phyloP scores from a whole-genome alignment of 2,888 invertebrate species.

The Cephus sareptanus region DNA sequence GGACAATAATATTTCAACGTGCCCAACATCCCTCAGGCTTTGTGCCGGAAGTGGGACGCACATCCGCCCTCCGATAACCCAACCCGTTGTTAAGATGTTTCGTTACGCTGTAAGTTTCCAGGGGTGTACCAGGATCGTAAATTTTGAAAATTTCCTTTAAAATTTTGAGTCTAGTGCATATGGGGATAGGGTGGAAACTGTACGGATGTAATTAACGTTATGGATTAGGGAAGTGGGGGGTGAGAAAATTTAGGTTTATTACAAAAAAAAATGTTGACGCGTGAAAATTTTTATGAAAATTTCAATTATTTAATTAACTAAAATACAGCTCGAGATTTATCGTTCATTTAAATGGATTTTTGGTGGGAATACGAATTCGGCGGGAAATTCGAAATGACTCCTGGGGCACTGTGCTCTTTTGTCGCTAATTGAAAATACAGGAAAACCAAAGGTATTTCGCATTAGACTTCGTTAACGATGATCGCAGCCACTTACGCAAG shows the following conservation, averaged over 20 bases:
- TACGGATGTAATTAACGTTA: too few relatives aligned
- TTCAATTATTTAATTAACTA: too few relatives aligned
- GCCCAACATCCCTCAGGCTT: slow-evolving; percentile 24
- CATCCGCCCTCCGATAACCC: slow-evolving; percentile 47
- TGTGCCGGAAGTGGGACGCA: slow-evolving; percentile 43
- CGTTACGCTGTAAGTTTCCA: slow-evolving; percentile 34
- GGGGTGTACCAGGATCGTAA: slow-evolving; percentile 32
- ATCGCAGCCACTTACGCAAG: slow-evolving; percentile 50
- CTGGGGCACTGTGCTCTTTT: too few relatives aligned
- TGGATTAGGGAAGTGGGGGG: too few relatives aligned
- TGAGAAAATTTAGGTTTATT: too few relatives aligned
- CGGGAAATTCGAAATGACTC: too few relatives aligned
- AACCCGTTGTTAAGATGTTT: slow-evolving; percentile 50
- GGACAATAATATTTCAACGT: slow-evolving; percentile 34
- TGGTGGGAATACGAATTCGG: too few relatives aligned
- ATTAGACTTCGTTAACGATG: slow-evolving; percentile 51
- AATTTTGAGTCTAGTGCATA: slow-evolving; percentile 13
- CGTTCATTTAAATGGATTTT: too few relatives aligned
- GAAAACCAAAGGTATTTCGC: slow-evolving; percentile 35
- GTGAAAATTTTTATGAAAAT: slow-evolving; percentile 26
- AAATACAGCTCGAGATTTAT: too few relatives aligned
- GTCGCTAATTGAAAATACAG: slow-evolving; percentile 15
- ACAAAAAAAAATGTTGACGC: background rate
- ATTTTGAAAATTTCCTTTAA: slow-evolving; percentile 40
- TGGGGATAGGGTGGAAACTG: too few relatives aligned